These are phyloP conservation scores for Labroides dimidiatus DNA, from an alignment of 2,797 vertebrate species.

Conservation along the genomic window DNA sequence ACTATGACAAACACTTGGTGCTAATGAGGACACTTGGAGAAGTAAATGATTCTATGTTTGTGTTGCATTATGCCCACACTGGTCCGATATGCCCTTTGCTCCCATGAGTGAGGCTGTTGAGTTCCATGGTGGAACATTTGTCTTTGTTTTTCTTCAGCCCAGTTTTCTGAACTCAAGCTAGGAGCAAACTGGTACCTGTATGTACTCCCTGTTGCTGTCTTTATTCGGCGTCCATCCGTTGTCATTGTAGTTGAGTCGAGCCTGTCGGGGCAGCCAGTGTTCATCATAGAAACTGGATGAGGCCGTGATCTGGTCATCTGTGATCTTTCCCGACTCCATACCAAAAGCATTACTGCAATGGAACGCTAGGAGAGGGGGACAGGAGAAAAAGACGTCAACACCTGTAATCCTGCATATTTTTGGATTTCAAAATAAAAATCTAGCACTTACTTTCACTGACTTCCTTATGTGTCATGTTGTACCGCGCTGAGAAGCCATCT, in stretches of 20 bases:
- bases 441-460: constrained; percentile 90
- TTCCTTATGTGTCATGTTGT: constrained; percentile 92
- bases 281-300: constrained; percentile 92
- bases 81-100: background rate
- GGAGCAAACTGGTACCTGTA: constrained; percentile 86
- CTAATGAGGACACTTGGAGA: no score
- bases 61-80: background rate
- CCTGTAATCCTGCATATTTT: no score
- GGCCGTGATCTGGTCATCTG: constrained; percentile 94
- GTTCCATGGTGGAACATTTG: background rate
- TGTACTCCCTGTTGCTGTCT: constrained; percentile 94
- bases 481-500: constrained; percentile 94
- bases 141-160: background rate
- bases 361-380: constrained; percentile 81
- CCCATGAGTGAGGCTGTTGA: no score
- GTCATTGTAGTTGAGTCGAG: constrained; percentile 93
- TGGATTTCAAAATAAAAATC: background rate
- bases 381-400: background rate
- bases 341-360: constrained; percentile 94
- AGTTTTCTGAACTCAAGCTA: background rate
- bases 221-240: constrained; percentile 96
- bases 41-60: no score
- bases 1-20: no score
- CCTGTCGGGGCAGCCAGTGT: constrained; percentile 93
- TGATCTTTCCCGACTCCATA: constrained; percentile 94